Conservation (phyloP, 2,797 vertebrate genomes). For the Furcifer pardalis region DNA sequence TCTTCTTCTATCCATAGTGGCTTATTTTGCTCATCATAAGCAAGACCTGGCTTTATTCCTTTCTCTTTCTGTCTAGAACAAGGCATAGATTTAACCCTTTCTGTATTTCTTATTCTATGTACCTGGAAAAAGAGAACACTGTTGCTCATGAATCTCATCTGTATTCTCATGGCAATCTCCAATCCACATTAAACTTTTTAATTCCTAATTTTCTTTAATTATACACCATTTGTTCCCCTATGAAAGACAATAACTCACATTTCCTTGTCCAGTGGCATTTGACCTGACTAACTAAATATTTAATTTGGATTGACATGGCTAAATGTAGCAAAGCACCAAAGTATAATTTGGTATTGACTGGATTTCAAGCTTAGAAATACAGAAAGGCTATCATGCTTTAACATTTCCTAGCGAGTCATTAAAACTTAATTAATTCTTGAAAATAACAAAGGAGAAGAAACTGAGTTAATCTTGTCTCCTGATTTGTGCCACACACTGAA, state of each 20-base stretch:
- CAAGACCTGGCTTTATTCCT: neutral
- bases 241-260: conserved; percentile 4
- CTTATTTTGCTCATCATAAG: neutral
- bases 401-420: conserved; percentile 5
- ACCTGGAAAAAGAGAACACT: neutral
- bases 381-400: neutral
- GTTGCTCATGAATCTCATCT: conserved; percentile 5
- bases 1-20: neutral
- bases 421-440: neutral
- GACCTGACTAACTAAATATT: neutral
- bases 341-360: conserved; percentile 3
- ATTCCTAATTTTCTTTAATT: neutral
- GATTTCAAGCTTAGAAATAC: neutral
- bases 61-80: neutral
- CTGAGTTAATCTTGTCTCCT: neutral
- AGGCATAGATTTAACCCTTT: neutral
- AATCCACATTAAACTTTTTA: neutral
- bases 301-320: conserved; percentile 9
- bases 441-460: neutral
- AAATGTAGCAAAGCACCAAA: neutral
- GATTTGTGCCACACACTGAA: neutral
- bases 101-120: neutral
- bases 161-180: neutral
- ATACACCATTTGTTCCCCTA: neutral
- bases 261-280: neutral